Evolutionary conservation across 1,140 invertebrate genomes (phyloP), one percentile per base, ranked within the genome.

Genomic region (Berghia stephanieae): DNA sequence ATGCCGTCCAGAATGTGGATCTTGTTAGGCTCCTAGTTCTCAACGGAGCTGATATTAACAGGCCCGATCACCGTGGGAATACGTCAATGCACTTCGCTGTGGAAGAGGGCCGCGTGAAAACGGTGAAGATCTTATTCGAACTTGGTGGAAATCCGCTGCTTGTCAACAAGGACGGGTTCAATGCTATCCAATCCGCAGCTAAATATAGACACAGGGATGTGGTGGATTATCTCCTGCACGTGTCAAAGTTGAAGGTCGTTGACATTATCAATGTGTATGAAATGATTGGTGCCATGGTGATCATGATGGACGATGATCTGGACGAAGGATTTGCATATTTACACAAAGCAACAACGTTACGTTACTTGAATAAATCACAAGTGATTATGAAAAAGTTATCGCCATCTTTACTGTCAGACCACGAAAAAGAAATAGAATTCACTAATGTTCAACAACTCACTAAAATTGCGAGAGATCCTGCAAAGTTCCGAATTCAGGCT

Each of bases 81-180:
- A 75, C 72, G 1, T 52, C 55, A 2, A 27, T 75, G 31, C 72
- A 75, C 38, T 63, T 63, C 24, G 72, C 72, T n/a, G 40, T 44
- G 0, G 72, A 75, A 63, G 55, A 21, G 24, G 72, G 72, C 1
- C 27, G 72, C 18, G 13, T 75, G 40, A 42, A 75, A 4, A 63
- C 72, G 43, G 72, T 75, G 1, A 40, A 43, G 55, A 2, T 75
- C 3, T 27, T 75, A 16, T 8, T 75, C 27, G 72, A 75, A 24
- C 10, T 43, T 3, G 72, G 72, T 63, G 72, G 18, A 0, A 75
- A 75, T 75, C 72, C 57, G 10, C 24, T 31, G 13, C 60, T 27
- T 2, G 0, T 4, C 5, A 75, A 75, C 55, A 60, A 42, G 3
- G 72, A 60, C 3, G 36, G 16, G 1, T 43, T 10, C 21, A 36